A percentile compares a stretch with the other conserved stretches of the same genome.
phyloP scores from a whole-genome alignment of 2,113 vertebrate genomes.

The Sinocyclocheilus anophthalmus region DNA sequence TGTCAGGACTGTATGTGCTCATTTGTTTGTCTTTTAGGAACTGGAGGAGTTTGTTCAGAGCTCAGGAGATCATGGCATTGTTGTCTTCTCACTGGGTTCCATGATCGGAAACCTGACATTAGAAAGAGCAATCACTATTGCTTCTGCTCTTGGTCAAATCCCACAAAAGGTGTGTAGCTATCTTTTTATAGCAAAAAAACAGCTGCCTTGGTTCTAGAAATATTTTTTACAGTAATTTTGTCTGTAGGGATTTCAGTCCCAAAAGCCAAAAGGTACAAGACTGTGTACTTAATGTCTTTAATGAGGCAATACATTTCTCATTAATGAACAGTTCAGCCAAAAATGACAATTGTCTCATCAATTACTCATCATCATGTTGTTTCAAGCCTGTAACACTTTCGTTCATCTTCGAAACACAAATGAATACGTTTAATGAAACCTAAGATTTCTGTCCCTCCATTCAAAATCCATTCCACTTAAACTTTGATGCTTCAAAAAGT shows the following conservation, averaged over 20 bases:
- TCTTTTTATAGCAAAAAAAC: not conserved
- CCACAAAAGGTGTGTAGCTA: constrained; percentile 80
- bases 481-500: no score
- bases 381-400: no score
- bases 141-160: constrained; percentile 79
- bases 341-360: no score
- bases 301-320: no score
- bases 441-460: no score
- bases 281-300: not conserved
- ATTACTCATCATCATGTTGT: no score
- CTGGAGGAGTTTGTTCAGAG: constrained; percentile 85
- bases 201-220: no score
- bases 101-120: constrained; percentile 79
- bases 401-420: no score
- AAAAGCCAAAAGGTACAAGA: not conserved
- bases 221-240: not conserved
- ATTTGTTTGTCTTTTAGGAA: constrained; percentile 68
- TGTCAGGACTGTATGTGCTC: no score
- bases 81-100: constrained; percentile 83
- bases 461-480: no score
- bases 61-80: constrained; percentile 80
- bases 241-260: not conserved
- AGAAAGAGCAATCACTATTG: constrained; percentile 78
- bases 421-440: no score
- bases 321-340: no score